Base-by-base conservation (phyloP, 2,888 invertebrate species). In the Ichneumon xanthorius region DNA sequence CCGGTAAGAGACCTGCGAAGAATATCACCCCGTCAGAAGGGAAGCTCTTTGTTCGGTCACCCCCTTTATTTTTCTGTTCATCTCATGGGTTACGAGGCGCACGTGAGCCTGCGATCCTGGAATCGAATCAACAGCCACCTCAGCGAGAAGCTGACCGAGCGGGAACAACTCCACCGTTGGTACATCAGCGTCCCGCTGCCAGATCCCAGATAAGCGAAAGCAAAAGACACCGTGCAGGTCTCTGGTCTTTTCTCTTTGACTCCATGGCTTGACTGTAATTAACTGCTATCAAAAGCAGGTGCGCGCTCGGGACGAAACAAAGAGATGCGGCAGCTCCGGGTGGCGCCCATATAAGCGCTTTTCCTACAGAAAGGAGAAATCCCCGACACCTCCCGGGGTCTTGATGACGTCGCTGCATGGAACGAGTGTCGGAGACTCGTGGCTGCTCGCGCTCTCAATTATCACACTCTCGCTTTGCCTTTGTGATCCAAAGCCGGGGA, bases 201-300 rank as follows among this genome's bases (percentile, higher is more conserved):
- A 14, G 45, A 45, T 45, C 14, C 22, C 37, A 58, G 68, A 82
- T 78, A 71, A 61, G 55, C 50, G 19, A 40, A 26, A 48, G 53
- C 16, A 58, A 73, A 79, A 79, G 55, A 84, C 71, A 61, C 33
- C 19, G 33, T 19, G 40, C 73, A 37, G 11, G 45, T 16, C 65
- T 2, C 58, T 45, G 72, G 40, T 83, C 71, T 55, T 80, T 73
- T 71, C 40, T 65, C 81, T 88, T 88, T 87, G 88, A 89, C 86
- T 89, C 68, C 82, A 72, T 5, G 65, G 55, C 45, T 14, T 14
- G 55, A 86, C 81, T 86, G 88, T 89, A 90, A 90, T 91, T 91
- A 89, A 90, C 89, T 89, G 89, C 90, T 89, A 89, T 91, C 91
- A 91, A 89, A 85, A 82, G 88, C 90, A 90, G 87, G 87, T 86